phyloP scores from a whole-genome alignment of 2,113 vertebrate species.

The Nothocercus julius region DNA sequence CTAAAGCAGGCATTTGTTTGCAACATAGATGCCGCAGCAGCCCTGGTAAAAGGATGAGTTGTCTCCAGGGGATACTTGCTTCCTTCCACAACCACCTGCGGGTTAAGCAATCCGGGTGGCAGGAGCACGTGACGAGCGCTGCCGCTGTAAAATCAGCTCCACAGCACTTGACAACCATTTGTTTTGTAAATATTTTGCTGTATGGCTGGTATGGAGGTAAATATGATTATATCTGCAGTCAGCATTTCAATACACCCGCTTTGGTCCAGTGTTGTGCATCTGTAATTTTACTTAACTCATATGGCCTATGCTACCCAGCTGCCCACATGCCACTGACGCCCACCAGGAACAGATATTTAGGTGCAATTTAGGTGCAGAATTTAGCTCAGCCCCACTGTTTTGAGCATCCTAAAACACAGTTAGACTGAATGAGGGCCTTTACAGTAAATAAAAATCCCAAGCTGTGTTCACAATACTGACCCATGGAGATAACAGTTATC shows the following conservation, averaged over 20 bases:
- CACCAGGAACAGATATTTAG: neutral
- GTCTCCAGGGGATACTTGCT: neutral
- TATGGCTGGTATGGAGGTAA: neutral
- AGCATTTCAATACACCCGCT: neutral
- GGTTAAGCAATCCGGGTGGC: neutral
- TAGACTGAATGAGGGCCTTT: neutral
- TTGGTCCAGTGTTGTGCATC: neutral
- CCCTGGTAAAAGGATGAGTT: neutral
- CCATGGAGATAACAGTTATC: neutral
- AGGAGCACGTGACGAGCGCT: neutral
- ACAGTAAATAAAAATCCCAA: neutral
- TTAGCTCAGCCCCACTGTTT: neutral
- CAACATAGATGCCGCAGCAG: neutral
- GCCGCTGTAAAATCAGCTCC: neutral
- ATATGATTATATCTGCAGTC: accelerated
- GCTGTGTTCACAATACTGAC: neutral
- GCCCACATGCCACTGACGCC: neutral
- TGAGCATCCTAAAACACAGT: neutral
- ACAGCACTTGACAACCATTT: neutral
- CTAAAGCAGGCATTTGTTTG: neutral
- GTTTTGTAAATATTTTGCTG: neutral
- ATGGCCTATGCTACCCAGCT: neutral
- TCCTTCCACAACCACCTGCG: neutral
- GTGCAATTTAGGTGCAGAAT: neutral
- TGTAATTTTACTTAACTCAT: neutral